Percentiles rank a stretch among this genome's conserved stretches.
phyloP scores from a whole-genome alignment of 2,797 vertebrate species.

The Myotis planiceps region DNA sequence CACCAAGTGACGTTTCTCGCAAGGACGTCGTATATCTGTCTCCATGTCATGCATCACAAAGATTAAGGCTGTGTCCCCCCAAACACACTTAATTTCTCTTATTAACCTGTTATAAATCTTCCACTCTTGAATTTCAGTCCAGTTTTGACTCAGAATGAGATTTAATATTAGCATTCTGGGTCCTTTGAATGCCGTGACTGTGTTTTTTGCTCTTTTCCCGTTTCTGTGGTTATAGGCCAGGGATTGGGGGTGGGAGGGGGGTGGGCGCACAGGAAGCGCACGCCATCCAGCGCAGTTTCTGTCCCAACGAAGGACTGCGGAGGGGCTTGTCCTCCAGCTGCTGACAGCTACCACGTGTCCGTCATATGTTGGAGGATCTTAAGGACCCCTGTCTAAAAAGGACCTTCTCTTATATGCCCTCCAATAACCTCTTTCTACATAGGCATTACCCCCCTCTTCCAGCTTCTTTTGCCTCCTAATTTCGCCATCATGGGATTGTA shows the following conservation, averaged over 20 bases:
- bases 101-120: background rate
- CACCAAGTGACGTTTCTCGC: background rate
- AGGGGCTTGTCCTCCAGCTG: background rate
- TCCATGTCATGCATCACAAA: background rate
- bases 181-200: background rate
- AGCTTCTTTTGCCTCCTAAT: slow-evolving; percentile 12
- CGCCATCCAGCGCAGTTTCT: background rate
- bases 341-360: background rate
- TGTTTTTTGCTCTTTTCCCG: background rate
- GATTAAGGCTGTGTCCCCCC: background rate
- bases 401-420: background rate
- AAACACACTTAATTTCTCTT: background rate
- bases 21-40: background rate
- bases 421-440: background rate
- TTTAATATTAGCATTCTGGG: slow-evolving; percentile 9
- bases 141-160: slow-evolving; percentile 13
- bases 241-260: too few species aligned
- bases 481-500: background rate
- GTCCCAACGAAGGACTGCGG: background rate
- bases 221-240: background rate
- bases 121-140: background rate
- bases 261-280: background rate
- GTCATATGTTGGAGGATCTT: background rate
- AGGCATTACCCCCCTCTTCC: background rate
- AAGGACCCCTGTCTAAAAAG: background rate